Base-by-base conservation (phyloP, 2,797 vertebrate genomes). In the Vespertilio murinus region DNA sequence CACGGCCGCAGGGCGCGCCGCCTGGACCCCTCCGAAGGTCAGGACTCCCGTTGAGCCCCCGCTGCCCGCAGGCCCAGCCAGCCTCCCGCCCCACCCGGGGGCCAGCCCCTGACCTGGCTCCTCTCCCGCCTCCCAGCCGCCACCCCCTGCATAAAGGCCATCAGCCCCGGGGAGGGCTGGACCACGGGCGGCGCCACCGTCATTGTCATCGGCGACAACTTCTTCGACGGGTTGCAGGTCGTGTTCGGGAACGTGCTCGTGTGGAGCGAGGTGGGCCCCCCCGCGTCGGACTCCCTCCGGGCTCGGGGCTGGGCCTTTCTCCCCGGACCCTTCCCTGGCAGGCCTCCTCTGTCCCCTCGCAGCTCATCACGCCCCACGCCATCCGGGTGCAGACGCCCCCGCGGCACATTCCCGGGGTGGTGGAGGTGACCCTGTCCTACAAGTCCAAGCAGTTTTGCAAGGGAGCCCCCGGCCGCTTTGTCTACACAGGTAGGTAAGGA, bases 371-470 rank as follows among this genome's bases (percentile, higher is more conserved):
- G 0, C 99, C 99, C 14, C 99, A 99, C 1, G 99, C 99, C 93
- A 99, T 99, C 97, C 98, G 99, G 82, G 99, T 99, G 83, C 99
- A 99, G 99, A 99, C 99, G 0, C 99, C 99, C 0, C 99, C 99
- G 0, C 98, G 99, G 18, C 99, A 99, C 98, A 99, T 99, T 97
- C 99, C 99, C 0, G 99, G 99, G 8, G 99, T 99, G 11, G 99
- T 99, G 96, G 99, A 99, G 97, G 99, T 99, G 97, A 99, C 99
- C 18, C 98, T 99, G 49, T 99, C 99, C 97, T 99, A 99, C 98
- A 99, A 99, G 91, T 99, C 99, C 96, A 99, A 99, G 97, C 99
- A 99, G 96, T 99, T 99, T 98, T 99, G 99, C 98, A 99, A 99
- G 98, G 99, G 99, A 91, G 99, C 99, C 0, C 99, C 99, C 0